Base-by-base conservation (phyloP, 2,888 invertebrate genomes). In the Eugnorisma glareosa region DNA sequence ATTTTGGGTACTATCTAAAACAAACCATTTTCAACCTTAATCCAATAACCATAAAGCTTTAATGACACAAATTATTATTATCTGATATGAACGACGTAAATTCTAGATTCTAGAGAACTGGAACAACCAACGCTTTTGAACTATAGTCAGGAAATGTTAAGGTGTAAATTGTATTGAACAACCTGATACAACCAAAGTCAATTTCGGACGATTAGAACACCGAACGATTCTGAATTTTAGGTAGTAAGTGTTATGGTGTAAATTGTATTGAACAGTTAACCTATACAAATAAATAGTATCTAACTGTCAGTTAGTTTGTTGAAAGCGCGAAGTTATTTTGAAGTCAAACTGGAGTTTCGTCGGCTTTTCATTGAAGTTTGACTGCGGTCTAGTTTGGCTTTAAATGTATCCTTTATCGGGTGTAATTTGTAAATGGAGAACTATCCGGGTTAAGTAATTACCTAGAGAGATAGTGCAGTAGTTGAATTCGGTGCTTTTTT, bases 11-110 rank as follows among this genome's bases (percentile, higher is more conserved):
- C 15, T 40, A 64, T 57, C 13, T 35, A 18, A 31, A 43, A 8
- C 57, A 75, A 21, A 31, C 28, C 8, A 86, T 35, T 70, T 70
- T 75, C 43, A 75, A 78, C 86, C 64, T 73, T 83, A 84, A n/a
- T 0, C 0, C 5, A 0, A n/a, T 18, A 1, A 1, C 0, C 0
- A 0, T 83, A 83, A 67, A n/a, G 69, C 31, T 70, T 35, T 35
- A n/a, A 48, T 51, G 48, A 51, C 54, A 21, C 40, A 45, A 45
- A 15, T 37, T 21, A 79, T 43, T 54, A 54, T n/a, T 54, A 54
- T 6, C 54, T 54, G 54, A 54, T n/a, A n/a, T 24, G 18, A 67
- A 10, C 11, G 24, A 67, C 54, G 40, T 45, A 21, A 67, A 73
- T 28, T 69, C 40, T 37, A 24, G 35, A 11, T 31, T 69, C 35